Evolutionary conservation across 2,113 vertebrate species (phyloP).

Genomic region (Mustela lutreola): DNA sequence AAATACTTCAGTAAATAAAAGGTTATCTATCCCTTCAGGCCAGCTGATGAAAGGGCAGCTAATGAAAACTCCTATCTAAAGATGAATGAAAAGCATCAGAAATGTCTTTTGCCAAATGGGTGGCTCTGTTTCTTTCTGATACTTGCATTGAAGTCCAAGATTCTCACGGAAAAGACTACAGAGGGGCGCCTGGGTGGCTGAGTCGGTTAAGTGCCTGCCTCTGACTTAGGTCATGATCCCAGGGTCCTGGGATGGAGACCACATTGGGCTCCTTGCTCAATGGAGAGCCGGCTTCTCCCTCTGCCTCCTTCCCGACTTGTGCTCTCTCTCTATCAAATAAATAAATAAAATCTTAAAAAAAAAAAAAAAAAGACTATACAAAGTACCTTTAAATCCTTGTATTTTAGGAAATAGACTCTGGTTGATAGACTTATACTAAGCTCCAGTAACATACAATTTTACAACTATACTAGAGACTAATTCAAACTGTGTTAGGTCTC

Average conservation of each 20-base stretch:
- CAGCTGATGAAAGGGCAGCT: neutral
- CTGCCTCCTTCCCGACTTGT: no score
- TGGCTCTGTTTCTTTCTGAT: neutral
- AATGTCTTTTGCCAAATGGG: neutral
- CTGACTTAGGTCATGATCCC: no score
- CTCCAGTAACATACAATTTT: neutral
- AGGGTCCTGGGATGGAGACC: no score
- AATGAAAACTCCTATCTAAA: neutral
- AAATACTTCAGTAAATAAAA: neutral
- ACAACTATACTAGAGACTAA: neutral
- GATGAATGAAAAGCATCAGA: neutral
- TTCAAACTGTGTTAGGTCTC: neutral
- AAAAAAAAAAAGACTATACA: no score
- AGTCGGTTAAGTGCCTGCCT: no score
- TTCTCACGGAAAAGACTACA: neutral
- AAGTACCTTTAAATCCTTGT: neutral
- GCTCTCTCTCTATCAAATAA: no score
- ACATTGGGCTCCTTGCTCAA: no score
- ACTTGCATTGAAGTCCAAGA: neutral
- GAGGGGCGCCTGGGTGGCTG: no score
- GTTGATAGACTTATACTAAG: neutral
- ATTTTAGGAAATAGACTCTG: neutral
- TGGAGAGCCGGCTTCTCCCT: no score
- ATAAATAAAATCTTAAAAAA: no score
- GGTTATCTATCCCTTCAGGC: neutral